Evolutionary conservation across 2,797 vertebrate genomes (phyloP).

Genomic region (Danio aesculapii): DNA sequence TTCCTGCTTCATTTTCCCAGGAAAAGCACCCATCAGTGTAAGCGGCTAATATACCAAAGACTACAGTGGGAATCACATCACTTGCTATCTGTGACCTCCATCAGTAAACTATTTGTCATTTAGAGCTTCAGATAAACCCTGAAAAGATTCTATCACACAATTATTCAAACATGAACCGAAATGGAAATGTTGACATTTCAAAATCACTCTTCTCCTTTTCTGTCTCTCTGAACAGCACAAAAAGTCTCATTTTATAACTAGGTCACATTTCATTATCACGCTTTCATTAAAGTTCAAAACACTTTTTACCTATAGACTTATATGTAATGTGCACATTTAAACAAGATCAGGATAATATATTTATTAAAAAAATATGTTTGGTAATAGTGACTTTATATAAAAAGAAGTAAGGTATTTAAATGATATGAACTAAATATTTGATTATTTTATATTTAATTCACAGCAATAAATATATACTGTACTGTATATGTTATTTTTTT

Average conservation of each 20-base stretch:
- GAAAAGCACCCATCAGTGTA: slow-evolving; percentile 27
- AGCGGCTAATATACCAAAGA: background rate
- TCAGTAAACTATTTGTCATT: slow-evolving; percentile 37
- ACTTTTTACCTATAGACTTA: too few species aligned
- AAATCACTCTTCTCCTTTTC: background rate
- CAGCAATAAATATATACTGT: background rate
- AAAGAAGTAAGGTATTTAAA: too few species aligned
- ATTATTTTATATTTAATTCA: background rate
- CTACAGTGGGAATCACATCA: slow-evolving; percentile 1
- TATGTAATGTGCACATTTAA: too few species aligned
- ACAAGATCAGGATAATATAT: too few species aligned
- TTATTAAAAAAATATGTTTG: too few species aligned
- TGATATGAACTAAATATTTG: too few species aligned
- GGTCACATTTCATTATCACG: background rate
- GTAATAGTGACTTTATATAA: too few species aligned
- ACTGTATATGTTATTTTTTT: too few species aligned
- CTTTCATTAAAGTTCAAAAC: too few species aligned
- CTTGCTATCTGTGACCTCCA: slow-evolving; percentile 20
- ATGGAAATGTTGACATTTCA: slow-evolving; percentile 30
- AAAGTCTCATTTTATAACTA: background rate
- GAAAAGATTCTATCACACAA: slow-evolving; percentile 25
- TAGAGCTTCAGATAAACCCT: slow-evolving; percentile 16
- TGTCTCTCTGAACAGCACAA: background rate
- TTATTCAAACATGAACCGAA: slow-evolving; percentile 25
- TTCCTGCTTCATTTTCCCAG: background rate